phyloP scores from a whole-genome alignment of 2,797 vertebrate genomes.

The Notoglanidium macrostoma region DNA sequence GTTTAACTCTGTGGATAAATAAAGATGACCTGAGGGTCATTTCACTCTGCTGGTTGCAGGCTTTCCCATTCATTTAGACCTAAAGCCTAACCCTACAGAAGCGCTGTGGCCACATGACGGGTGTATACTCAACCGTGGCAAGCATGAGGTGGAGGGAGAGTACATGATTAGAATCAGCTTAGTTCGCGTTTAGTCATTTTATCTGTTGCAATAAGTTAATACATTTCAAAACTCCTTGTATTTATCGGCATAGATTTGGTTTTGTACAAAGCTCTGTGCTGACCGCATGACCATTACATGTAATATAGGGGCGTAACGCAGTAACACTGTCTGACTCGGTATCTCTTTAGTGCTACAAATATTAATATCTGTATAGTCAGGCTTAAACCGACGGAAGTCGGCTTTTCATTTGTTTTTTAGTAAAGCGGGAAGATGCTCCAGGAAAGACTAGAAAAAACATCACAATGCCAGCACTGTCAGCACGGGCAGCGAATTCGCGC shows the following conservation, averaged over 20 bases:
- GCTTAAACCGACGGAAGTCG: neutral
- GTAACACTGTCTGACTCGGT: neutral
- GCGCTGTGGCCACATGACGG: neutral
- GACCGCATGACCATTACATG: neutral
- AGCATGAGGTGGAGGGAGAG: neutral
- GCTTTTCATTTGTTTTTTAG: neutral
- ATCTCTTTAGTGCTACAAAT: neutral
- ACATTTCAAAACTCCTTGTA: neutral
- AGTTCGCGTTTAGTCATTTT: neutral
- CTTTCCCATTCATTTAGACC: slow-evolving; percentile 37
- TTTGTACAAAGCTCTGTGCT: neutral
- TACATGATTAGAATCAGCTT: neutral
- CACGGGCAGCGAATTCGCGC: neutral
- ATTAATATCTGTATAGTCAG: neutral
- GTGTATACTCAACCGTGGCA: neutral
- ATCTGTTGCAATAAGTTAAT: neutral
- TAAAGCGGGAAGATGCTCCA: neutral
- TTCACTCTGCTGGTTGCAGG: slow-evolving; percentile 40
- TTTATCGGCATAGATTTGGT: neutral
- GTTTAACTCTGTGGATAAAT: slow-evolving; percentile 58
- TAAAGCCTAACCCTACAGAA: neutral
- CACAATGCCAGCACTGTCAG: neutral
- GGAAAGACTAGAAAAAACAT: neutral
- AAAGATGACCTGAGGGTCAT: slow-evolving; percentile 58
- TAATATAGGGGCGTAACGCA: neutral